Percentiles rank a stretch among this genome's conserved stretches.
phyloP scores from a whole-genome alignment of 2,797 vertebrate genomes.

The Peromyscus melanophrys region DNA sequence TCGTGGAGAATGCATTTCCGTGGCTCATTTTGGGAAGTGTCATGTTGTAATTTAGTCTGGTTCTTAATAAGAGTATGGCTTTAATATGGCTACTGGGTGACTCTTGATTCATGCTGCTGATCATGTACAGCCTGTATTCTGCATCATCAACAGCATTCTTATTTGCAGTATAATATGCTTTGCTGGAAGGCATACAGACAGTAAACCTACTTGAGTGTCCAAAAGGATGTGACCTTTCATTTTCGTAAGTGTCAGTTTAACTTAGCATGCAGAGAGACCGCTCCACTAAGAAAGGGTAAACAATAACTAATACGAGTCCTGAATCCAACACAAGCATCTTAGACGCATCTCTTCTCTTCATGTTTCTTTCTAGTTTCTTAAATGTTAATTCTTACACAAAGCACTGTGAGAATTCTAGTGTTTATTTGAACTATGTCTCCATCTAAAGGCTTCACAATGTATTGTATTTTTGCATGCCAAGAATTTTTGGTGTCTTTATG shows the following conservation, averaged over 20 bases:
- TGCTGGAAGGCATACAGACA: conserved; percentile 77
- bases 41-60: conserved; percentile 86
- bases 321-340: conserved; percentile 73
- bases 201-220: conserved; percentile 84
- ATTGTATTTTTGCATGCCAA: conserved; percentile 79
- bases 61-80: conserved; percentile 87
- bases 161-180: conserved; percentile 84
- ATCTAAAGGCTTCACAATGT: conserved; percentile 93
- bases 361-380: conserved; percentile 78
- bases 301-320: conserved; percentile 79
- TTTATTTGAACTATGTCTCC: conserved; percentile 94
- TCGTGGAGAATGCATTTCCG: conserved; percentile 86
- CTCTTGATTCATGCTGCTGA: conserved; percentile 87
- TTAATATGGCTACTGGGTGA: conserved; percentile 86
- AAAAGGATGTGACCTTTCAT: conserved; percentile 83
- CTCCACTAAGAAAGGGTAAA: conserved; percentile 82
- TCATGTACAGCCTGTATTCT: conserved; percentile 83
- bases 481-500: conserved; percentile 56
- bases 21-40: conserved; percentile 84
- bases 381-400: conserved; percentile 78
- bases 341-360: conserved; percentile 77
- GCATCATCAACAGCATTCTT: conserved; percentile 85
- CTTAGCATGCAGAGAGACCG: conserved; percentile 76
- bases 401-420: conserved; percentile 72
- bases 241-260: conserved; percentile 82